Evolutionary conservation across 2,797 vertebrate species (phyloP).

Genomic region (Lycodopsis pacificus): DNA sequence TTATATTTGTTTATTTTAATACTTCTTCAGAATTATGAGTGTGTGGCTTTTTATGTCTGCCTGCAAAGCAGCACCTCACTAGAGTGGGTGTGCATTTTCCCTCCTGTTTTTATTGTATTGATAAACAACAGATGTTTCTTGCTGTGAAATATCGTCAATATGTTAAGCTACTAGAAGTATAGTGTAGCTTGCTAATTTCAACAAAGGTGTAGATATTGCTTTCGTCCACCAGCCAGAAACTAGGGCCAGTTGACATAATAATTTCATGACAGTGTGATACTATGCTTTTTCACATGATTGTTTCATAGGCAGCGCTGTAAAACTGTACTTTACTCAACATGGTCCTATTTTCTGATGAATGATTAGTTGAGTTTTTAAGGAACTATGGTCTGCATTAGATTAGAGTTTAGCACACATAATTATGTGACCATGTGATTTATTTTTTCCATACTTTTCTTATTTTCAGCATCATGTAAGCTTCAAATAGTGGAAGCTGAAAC

Average conservation of each 20-base stretch:
- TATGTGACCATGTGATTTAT: background rate
- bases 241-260: background rate
- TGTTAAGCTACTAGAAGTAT: background rate
- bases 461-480: background rate
- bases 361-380: background rate
- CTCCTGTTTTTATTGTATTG: background rate
- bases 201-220: no score
- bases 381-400: background rate
- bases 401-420: background rate
- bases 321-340: background rate
- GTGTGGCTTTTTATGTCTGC: background rate
- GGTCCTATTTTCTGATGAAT: background rate
- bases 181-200: no score
- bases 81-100: background rate
- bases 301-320: background rate
- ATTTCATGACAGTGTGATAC: background rate
- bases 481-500: background rate
- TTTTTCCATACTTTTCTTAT: background rate
- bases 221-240: no score
- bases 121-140: background rate
- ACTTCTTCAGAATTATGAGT: background rate
- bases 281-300: background rate
- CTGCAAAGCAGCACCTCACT: background rate
- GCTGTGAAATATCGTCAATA: background rate
- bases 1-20: background rate